These are phyloP conservation scores for Cepphus grylle DNA, from an alignment of 2,113 vertebrate genomes.

Conservation along the genomic window DNA sequence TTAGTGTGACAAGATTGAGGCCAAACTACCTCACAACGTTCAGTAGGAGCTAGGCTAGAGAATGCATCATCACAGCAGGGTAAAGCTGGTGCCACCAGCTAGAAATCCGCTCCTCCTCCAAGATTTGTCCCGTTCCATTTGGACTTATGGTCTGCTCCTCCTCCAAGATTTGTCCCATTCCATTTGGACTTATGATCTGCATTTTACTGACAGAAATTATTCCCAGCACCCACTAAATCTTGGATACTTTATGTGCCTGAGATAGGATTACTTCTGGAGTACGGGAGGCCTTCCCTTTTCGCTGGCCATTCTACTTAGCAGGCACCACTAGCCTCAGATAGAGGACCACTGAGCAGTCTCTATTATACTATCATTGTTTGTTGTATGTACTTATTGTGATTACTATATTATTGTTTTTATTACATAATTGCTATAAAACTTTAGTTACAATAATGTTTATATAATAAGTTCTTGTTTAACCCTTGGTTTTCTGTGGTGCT, in stretches of 20 bases:
- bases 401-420: not conserved
- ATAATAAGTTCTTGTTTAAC: not conserved
- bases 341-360: not conserved
- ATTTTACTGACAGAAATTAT: not conserved
- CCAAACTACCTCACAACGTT: rapidly evolving
- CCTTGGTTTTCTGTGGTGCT: not conserved
- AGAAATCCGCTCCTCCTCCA: not conserved
- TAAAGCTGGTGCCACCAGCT: not conserved
- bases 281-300: not conserved
- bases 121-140: not conserved
- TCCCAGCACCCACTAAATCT: not conserved
- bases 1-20: not conserved
- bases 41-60: not conserved
- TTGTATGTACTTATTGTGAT: not conserved
- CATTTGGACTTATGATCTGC: not conserved
- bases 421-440: not conserved
- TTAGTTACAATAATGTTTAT: not conserved
- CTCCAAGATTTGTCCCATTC: not conserved
- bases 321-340: not conserved
- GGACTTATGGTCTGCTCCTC: not conserved
- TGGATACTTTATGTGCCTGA: not conserved
- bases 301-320: not conserved
- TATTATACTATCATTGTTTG: not conserved
- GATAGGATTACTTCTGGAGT: not conserved
- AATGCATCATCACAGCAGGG: not conserved